Conservation (phyloP, 2,113 vertebrate species). For the Holacanthus passer region DNA sequence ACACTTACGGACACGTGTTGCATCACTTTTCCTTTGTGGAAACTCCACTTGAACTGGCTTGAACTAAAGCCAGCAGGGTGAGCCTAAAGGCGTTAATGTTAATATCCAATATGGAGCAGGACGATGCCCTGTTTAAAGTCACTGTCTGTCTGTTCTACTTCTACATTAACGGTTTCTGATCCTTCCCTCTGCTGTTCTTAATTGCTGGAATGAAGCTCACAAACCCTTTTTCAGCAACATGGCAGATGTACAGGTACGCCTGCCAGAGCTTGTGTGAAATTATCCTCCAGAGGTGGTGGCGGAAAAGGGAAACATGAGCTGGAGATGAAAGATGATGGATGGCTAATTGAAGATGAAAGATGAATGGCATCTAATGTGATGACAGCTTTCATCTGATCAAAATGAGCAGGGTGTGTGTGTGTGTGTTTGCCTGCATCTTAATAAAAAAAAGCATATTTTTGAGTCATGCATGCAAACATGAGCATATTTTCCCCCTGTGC, state of each 20-base stretch:
- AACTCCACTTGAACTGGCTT: too few species aligned
- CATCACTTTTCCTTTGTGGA: too few species aligned
- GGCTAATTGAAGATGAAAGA: slow-evolving; percentile 75
- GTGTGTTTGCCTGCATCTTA: slow-evolving; percentile 11
- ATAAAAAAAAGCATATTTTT: slow-evolving; percentile 8
- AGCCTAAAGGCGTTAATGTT: neutral
- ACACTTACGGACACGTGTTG: too few species aligned
- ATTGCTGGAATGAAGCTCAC: slow-evolving; percentile 20
- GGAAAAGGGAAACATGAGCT: slow-evolving; percentile 42
- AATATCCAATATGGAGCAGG: neutral
- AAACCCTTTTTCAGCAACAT: neutral
- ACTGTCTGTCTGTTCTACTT: neutral
- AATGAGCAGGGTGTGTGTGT: slow-evolving; percentile 25
- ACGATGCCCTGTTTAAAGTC: neutral
- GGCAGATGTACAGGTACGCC: slow-evolving; percentile 23
- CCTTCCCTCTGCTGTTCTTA: neutral
- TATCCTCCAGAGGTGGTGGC: slow-evolving; percentile 34
- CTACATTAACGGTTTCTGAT: slow-evolving; percentile 3
- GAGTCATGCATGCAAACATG: slow-evolving; percentile 4
- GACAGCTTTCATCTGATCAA: slow-evolving; percentile 53
- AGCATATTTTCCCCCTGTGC: neutral
- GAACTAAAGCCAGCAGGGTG: neutral
- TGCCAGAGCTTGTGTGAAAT: slow-evolving; percentile 31
- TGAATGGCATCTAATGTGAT: slow-evolving; percentile 53
- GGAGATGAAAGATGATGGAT: slow-evolving; percentile 62